Evolutionary conservation across 2,888 invertebrate species (phyloP).

Genomic region (Ennomos quercinarius): DNA sequence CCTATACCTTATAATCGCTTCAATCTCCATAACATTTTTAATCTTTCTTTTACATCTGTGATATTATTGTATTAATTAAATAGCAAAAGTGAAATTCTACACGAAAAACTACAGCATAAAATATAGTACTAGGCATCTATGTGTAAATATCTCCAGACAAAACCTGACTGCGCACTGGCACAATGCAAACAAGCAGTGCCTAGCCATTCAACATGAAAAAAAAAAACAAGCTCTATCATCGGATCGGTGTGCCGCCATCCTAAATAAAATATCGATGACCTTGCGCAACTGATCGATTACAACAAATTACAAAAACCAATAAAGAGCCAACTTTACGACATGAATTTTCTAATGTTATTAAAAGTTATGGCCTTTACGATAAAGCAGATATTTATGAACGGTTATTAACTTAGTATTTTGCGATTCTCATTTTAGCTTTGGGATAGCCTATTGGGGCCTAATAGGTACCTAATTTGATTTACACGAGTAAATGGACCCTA

Average conservation of each 20-base stretch:
- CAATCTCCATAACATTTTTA: no score
- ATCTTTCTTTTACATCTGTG: no score
- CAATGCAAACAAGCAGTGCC: no score
- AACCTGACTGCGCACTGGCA: no score
- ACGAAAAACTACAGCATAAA: no score
- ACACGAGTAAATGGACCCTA: no score
- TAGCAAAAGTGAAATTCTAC: no score
- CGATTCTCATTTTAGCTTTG: slow-evolving; percentile 6
- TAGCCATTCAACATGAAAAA: neutral
- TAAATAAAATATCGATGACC: slow-evolving; percentile 31
- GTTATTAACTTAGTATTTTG: slow-evolving; percentile 16
- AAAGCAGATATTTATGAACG: slow-evolving; percentile 33
- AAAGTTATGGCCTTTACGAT: slow-evolving; percentile 30
- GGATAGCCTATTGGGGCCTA: neutral
- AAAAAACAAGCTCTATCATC: neutral
- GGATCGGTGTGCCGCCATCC: slow-evolving; percentile 5
- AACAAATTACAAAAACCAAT: slow-evolving; percentile 50
- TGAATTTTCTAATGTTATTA: slow-evolving; percentile 32
- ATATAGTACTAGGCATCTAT: no score
- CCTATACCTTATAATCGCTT: no score
- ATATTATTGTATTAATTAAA: no score
- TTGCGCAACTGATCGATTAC: slow-evolving; percentile 42
- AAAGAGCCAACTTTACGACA: slow-evolving; percentile 34
- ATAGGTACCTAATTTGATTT: neutral
- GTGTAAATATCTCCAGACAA: no score